These are phyloP conservation scores for Catagonus wagneri DNA, from an alignment of 2,113 vertebrate species.

Conservation along the genomic window DNA sequence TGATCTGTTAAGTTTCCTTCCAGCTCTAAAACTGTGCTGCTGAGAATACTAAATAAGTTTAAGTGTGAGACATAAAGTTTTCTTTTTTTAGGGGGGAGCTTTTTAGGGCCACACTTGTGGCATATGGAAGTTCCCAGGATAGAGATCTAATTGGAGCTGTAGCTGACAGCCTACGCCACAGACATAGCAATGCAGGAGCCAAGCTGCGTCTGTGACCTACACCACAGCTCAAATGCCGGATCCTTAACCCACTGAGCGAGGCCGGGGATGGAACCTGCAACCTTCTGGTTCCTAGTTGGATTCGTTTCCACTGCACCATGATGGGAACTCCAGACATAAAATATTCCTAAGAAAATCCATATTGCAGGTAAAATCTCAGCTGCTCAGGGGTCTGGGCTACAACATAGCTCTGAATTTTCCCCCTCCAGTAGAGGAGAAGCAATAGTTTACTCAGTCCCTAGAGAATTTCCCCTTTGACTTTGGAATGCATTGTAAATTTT, in stretches of 20 bases:
- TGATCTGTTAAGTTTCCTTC: background rate
- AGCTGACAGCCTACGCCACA: no score
- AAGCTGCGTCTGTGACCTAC: no score
- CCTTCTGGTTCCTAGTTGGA: no score
- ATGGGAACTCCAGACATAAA: background rate
- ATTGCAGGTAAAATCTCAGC: background rate
- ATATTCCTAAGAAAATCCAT: background rate
- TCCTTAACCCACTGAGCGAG: no score
- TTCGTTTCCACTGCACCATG: no score
- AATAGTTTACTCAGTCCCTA: background rate
- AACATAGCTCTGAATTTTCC: background rate
- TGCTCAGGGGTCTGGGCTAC: background rate
- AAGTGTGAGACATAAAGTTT: background rate
- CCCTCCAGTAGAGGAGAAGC: background rate
- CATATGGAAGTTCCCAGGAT: no score
- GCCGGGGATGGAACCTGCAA: no score
- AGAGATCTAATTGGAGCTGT: no score
- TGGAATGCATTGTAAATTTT: background rate
- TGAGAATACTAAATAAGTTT: background rate
- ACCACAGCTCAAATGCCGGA: no score
- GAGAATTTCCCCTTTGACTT: constrained; percentile 4
- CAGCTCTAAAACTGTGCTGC: background rate
- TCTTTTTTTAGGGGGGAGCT: no score
- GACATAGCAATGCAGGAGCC: no score
- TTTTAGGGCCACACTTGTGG: no score